Base-by-base conservation (phyloP, 53 echinoderm and acorn worm genomes). In the Hippasteria phrygiana region DNA sequence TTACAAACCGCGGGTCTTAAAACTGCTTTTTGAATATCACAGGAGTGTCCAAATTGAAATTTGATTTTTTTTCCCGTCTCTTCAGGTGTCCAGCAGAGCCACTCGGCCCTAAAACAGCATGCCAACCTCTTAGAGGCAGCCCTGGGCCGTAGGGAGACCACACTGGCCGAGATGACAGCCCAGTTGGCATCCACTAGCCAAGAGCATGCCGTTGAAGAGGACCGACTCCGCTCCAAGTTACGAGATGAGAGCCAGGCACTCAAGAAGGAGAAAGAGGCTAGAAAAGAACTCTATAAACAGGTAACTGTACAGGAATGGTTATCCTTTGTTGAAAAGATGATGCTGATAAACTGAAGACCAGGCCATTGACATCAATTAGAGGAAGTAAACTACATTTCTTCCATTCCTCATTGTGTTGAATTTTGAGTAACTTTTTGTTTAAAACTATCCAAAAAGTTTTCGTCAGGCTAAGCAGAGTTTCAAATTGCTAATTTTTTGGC, bases 81-180 rank as follows among this genome's bases (percentile, higher is more conserved):
- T 65, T n/a, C 78, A 97, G 98, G 98, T 77, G 98, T 97, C 14
- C 95, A 97, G 63, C 95, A 97, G 83, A 97, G 98, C 74, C 98
- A 97, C 89, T 85, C 92, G 0, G 95, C 95, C 47, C 83, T 97
- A 62, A 97, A 97, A 80, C 94, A 94, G 64, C 98, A 97, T 79
- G 92, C 98, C 36, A 89, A 87, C 28, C 91, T 95, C 40, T 71
- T 97, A 20, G 98, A 97, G 83, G 92, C 89, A 18, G 98, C 98
- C 47, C 94, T 97, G 36, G 98, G 94, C 32, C 70, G 92, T 1
- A 85, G 95, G 46, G 98, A 97, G 88, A 87, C 91, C 1, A 77
- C 98, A 1, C 82, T 95, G 41, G 93, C 93, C 0, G 98, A 95
- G 62, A 79, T 97, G 66, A 79, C 91, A 16, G 91, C 66, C 13